Conservation (phyloP, 2,888 invertebrate species). For the Rhingia campestris region DNA sequence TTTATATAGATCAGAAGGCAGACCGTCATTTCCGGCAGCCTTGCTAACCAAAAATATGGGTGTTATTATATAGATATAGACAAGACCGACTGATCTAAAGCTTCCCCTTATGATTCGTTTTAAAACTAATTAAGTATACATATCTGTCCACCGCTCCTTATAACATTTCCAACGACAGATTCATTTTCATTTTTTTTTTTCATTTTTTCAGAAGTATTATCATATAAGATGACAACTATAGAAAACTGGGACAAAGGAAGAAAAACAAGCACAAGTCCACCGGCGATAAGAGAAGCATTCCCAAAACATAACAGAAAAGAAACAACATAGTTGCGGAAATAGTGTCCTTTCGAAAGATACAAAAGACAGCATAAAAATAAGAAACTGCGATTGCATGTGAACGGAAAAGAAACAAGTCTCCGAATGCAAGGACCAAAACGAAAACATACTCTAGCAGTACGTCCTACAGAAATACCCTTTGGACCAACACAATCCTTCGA, state of each 20-base stretch:
- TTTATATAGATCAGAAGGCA: no score
- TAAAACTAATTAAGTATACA: no score
- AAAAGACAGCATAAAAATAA: not conserved
- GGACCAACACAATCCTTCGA: not conserved
- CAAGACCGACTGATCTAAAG: no score
- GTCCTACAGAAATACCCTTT: not conserved
- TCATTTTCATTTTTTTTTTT: no score
- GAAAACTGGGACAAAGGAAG: not conserved
- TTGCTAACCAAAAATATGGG: no score
- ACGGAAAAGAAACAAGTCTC: not conserved
- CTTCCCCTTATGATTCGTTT: no score
- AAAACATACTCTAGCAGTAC: not conserved
- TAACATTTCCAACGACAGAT: no score
- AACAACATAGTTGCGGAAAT: constrained; percentile 3
- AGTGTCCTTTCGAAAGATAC: constrained; percentile 7
- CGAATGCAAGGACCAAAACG: constrained; percentile 5
- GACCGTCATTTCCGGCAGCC: no score
- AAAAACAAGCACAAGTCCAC: constrained; percentile 9
- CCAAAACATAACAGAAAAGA: not conserved
- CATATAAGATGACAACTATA: constrained; percentile 1
- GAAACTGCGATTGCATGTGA: constrained; percentile 5
- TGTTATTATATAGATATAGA: no score
- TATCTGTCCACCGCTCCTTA: no score
- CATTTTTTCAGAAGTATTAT: not conserved
- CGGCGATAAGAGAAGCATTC: constrained; percentile 9